phyloP scores from a whole-genome alignment of 2,113 vertebrate genomes.

The Gadus macrocephalus region DNA sequence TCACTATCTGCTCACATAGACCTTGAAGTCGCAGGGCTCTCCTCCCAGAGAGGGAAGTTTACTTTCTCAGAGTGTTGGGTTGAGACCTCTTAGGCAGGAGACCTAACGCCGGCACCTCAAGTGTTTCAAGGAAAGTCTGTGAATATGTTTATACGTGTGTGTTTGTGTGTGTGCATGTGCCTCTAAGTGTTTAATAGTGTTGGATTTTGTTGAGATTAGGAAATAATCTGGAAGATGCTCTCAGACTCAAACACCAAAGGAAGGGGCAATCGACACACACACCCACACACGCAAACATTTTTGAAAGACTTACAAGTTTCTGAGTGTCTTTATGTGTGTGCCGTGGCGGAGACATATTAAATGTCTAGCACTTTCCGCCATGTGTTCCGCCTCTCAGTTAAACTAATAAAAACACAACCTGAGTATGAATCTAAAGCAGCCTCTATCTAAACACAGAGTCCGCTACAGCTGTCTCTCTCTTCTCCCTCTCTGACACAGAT shows the following conservation, averaged over 20 bases:
- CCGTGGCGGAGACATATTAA: background rate
- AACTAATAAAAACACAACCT: constrained; percentile 11
- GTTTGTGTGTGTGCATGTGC: background rate
- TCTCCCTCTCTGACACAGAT: background rate
- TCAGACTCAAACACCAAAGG: constrained; percentile 3
- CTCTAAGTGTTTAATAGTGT: background rate
- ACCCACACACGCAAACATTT: background rate
- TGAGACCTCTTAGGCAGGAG: constrained; percentile 13
- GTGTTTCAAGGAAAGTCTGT: background rate
- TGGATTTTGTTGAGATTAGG: constrained; percentile 17
- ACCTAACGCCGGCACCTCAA: constrained; percentile 12
- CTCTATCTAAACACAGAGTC: constrained; percentile 23
- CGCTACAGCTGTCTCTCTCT: too few species aligned
- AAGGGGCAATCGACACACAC: constrained; percentile 9
- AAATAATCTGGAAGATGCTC: constrained; percentile 2
- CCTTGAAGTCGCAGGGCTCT: constrained; percentile 7
- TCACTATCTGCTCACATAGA: too few species aligned
- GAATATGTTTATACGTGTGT: background rate
- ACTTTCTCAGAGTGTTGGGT: constrained; percentile 17
- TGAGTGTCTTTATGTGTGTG: background rate
- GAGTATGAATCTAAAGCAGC: constrained; percentile 14
- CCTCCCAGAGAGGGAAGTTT: constrained; percentile 27
- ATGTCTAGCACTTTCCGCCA: background rate
- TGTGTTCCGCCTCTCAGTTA: constrained; percentile 11
- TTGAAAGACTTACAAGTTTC: background rate